A percentile compares a stretch with the other conserved stretches of the same genome.
Conservation (phyloP, 1,140 invertebrate species). For the Yoshiicerus persimilis region DNA sequence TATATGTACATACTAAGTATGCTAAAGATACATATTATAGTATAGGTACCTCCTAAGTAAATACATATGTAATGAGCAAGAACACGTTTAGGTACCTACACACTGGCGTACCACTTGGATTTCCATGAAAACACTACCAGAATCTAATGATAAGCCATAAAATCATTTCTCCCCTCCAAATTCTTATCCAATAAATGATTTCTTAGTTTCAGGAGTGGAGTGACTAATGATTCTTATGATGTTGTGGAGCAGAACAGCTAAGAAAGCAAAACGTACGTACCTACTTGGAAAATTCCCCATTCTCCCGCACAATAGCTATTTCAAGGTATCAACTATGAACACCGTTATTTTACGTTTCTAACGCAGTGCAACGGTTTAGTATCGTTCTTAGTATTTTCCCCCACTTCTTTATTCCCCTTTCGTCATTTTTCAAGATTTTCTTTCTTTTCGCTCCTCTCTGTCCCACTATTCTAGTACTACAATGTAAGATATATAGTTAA, state of each 20-base stretch:
- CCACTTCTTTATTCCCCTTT: background rate
- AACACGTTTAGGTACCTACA: background rate
- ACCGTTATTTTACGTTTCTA: background rate
- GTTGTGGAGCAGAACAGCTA: background rate
- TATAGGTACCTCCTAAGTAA: background rate
- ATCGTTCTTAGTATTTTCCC: background rate
- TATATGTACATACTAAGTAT: background rate
- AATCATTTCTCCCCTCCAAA: background rate
- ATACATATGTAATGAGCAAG: background rate
- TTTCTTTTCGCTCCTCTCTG: background rate
- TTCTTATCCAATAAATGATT: background rate
- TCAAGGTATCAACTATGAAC: background rate
- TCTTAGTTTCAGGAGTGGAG: too few species aligned
- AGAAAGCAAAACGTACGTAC: background rate
- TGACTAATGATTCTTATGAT: background rate
- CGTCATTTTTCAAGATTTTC: conserved; percentile 18
- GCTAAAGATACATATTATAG: background rate
- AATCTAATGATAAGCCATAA: background rate
- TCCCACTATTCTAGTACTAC: background rate
- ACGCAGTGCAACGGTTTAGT: background rate
- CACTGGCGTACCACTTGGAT: background rate
- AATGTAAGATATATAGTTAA: too few species aligned
- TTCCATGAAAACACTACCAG: background rate
- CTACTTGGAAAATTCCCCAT: background rate
- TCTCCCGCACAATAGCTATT: background rate